Conservation (phyloP, 2,113 vertebrate species). For the Diglossa brunneiventris region DNA sequence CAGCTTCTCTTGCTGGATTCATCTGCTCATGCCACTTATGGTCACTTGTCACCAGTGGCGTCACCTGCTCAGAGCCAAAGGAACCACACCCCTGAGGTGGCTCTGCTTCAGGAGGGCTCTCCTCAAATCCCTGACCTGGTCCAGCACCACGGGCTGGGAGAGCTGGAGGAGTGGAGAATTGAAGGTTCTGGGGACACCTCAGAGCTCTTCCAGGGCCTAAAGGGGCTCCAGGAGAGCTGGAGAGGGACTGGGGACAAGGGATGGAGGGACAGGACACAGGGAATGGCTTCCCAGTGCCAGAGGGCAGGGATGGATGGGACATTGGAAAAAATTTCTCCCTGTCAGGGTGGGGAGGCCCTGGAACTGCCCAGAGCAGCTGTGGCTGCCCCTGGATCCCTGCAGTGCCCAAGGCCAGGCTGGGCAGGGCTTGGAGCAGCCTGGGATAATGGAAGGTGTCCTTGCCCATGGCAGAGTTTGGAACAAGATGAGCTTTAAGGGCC, state of each 20-base stretch:
- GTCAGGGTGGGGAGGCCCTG: accelerated
- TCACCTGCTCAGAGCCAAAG: background rate
- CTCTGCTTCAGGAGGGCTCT: background rate
- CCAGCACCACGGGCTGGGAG: background rate
- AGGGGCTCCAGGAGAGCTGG: background rate
- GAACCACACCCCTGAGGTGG: background rate
- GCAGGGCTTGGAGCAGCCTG: background rate
- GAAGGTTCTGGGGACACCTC: accelerated
- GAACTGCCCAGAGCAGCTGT: background rate
- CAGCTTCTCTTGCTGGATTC: background rate
- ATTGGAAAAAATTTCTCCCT: accelerated
- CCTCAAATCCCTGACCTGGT: background rate
- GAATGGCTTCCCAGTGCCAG: background rate
- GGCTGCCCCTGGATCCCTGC: background rate
- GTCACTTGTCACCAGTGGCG: background rate
- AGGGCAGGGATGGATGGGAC: background rate
- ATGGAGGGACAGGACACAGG: background rate
- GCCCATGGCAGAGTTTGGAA: accelerated
- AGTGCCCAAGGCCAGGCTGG: background rate
- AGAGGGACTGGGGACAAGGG: background rate
- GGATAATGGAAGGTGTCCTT: background rate
- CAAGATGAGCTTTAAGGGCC: accelerated
- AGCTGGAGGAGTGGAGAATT: background rate
- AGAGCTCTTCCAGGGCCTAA: accelerated
- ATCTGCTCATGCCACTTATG: accelerated